A percentile compares a stretch with the other conserved stretches of the same genome.
These are phyloP conservation scores for Griposia aprilina DNA, from an alignment of 2,888 invertebrate species.

Conservation along the genomic window DNA sequence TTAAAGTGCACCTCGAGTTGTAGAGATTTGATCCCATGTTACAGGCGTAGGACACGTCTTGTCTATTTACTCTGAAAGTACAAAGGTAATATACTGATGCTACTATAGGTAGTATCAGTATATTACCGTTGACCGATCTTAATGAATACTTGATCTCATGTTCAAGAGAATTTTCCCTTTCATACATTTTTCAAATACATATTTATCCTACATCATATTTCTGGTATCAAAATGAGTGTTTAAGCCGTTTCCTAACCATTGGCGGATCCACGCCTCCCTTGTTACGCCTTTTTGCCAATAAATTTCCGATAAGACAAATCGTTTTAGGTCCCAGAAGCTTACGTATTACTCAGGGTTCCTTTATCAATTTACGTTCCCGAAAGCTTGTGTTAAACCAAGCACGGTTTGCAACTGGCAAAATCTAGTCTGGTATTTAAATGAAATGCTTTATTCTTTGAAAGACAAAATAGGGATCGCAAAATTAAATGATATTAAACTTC, in stretches of 20 bases:
- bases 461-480: conserved; percentile 53
- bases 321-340: conserved; percentile 60
- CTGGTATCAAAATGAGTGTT: conserved; percentile 35
- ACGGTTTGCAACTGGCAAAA: not conserved
- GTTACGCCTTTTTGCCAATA: conserved; percentile 44
- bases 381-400: conserved; percentile 17
- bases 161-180: not conserved
- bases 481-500: conserved; percentile 64
- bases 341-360: conserved; percentile 69
- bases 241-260: conserved; percentile 18
- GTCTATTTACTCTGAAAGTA: not conserved
- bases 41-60: not conserved
- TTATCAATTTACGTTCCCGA: conserved; percentile 62
- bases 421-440: conserved; percentile 20
- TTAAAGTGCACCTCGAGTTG: not conserved
- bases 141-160: not conserved
- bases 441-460: conserved; percentile 22
- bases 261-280: conserved; percentile 32
- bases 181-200: not conserved
- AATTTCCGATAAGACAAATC: conserved; percentile 66
- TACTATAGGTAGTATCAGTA: too few relatives aligned
- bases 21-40: not conserved
- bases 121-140: not conserved
- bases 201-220: conserved; percentile 27
- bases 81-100: not conserved